A percentile compares a stretch with the other conserved stretches of the same genome.
Conservation (phyloP, 2,113 vertebrate genomes). For the Coracopsis vasa region DNA sequence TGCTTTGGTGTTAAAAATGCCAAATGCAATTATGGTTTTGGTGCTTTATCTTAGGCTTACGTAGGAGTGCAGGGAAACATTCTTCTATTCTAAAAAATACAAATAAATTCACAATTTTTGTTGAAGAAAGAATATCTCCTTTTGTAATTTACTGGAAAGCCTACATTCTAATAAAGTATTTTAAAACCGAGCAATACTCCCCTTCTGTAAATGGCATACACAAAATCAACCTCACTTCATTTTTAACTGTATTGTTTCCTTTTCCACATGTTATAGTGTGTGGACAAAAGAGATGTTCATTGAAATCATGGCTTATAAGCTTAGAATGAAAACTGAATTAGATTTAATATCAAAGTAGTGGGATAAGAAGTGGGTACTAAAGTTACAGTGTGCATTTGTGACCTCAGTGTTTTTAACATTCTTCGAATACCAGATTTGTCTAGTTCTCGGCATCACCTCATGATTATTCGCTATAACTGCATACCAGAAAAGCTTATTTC, state of each 20-base stretch:
- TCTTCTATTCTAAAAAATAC: not conserved
- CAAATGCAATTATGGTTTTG: not conserved
- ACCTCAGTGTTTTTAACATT: slow-evolving; percentile 47
- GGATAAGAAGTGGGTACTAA: slow-evolving; percentile 39
- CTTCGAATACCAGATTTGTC: slow-evolving; percentile 58
- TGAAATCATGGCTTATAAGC: not conserved
- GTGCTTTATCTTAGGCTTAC: not conserved
- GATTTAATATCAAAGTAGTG: slow-evolving; percentile 41
- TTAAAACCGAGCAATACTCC: not conserved
- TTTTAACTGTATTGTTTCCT: not conserved
- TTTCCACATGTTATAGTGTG: not conserved
- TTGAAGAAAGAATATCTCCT: not conserved
- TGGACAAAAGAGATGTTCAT: not conserved
- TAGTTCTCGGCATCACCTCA: slow-evolving; percentile 53
- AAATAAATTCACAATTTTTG: not conserved
- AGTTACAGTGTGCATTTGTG: slow-evolving; percentile 41
- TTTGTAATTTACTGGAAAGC: not conserved
- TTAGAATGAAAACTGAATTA: slow-evolving; percentile 38
- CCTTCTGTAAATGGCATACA: not conserved
- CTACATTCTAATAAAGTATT: not conserved
- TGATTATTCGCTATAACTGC: slow-evolving; percentile 60
- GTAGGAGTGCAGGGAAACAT: not conserved
- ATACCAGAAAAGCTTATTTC: slow-evolving; percentile 69
- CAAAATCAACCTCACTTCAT: not conserved
- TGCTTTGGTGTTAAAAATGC: not conserved